phyloP scores from a whole-genome alignment of 2,797 vertebrate genomes.

The Odontamblyopus rebecca region DNA sequence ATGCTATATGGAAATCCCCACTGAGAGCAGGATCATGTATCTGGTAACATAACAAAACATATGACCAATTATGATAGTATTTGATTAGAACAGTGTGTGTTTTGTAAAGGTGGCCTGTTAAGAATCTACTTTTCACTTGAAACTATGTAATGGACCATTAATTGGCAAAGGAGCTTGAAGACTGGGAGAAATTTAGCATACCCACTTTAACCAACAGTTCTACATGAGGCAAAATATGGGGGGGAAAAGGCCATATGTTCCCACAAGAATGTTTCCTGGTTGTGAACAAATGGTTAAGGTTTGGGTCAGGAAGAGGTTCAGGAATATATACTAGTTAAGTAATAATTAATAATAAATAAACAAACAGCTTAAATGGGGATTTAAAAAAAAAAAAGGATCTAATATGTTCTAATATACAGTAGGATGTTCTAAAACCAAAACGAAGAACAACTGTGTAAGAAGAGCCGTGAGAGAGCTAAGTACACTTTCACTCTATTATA shows the following conservation, averaged over 20 bases:
- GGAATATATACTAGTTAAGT: too few species aligned
- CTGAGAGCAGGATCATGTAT: conserved; percentile 29
- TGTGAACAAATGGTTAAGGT: too few species aligned
- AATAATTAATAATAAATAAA: too few species aligned
- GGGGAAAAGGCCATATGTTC: background rate
- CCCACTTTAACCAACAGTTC: conserved; percentile 9
- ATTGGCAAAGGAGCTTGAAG: background rate
- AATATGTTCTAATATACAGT: too few species aligned
- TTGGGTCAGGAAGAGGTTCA: too few species aligned
- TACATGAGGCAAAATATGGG: conserved; percentile 17
- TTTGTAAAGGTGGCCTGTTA: background rate
- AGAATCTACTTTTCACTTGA: background rate
- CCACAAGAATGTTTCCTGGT: too few species aligned
- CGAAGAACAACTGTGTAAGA: too few species aligned
- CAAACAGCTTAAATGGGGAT: too few species aligned
- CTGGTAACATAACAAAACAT: conserved; percentile 21
- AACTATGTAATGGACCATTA: background rate
- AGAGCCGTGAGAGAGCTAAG: too few species aligned
- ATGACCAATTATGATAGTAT: conserved; percentile 10
- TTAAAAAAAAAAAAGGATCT: too few species aligned
- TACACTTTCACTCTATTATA: too few species aligned
- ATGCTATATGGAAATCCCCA: conserved; percentile 15
- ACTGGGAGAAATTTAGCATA: background rate
- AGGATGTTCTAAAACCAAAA: too few species aligned
- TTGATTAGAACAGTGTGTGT: background rate